Evolutionary conservation across 2,113 vertebrate genomes (phyloP).

Genomic region (Amia ocellicauda): DNA sequence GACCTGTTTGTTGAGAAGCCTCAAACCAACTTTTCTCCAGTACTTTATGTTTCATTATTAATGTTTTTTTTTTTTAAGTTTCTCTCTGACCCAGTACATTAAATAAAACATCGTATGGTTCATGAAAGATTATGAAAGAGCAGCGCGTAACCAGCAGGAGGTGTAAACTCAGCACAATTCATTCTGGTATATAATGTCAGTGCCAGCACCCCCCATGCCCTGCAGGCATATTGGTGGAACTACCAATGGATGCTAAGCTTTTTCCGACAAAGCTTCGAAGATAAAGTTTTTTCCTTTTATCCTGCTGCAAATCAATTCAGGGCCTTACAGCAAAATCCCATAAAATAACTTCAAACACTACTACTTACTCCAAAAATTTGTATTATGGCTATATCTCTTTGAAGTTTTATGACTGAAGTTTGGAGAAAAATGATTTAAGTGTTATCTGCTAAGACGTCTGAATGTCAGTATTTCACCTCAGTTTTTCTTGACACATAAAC

Average conservation of each 20-base stretch:
- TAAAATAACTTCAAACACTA: constrained; percentile 99
- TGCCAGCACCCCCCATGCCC: constrained; percentile 84
- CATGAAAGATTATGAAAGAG: constrained; percentile 97
- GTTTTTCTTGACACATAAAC: constrained; percentile 97
- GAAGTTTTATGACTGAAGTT: constrained; percentile 98
- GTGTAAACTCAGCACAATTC: constrained; percentile 87
- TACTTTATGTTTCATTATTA: constrained; percentile 75
- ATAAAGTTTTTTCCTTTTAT: constrained; percentile 99
- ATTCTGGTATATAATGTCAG: constrained; percentile 90
- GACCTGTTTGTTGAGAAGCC: constrained; percentile 75
- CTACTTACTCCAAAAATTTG: constrained; percentile 99
- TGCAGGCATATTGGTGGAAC: constrained; percentile 91
- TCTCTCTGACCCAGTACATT: constrained; percentile 97
- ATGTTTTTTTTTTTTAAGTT: constrained; percentile 89
- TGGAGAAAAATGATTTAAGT: constrained; percentile 99
- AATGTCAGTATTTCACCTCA: constrained; percentile 92
- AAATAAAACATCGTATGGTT: constrained; percentile 98
- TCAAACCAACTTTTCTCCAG: constrained; percentile 66
- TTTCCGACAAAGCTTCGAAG: constrained; percentile 99
- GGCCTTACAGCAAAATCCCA: constrained; percentile 99
- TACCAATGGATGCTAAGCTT: constrained; percentile 98
- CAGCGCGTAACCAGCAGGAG: constrained; percentile 94
- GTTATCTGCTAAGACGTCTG: constrained; percentile 97
- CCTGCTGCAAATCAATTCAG: constrained; percentile 99
- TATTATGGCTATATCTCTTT: constrained; percentile 99